Conservation (phyloP, 2,797 vertebrate species). For the Capromys pilorides region DNA sequence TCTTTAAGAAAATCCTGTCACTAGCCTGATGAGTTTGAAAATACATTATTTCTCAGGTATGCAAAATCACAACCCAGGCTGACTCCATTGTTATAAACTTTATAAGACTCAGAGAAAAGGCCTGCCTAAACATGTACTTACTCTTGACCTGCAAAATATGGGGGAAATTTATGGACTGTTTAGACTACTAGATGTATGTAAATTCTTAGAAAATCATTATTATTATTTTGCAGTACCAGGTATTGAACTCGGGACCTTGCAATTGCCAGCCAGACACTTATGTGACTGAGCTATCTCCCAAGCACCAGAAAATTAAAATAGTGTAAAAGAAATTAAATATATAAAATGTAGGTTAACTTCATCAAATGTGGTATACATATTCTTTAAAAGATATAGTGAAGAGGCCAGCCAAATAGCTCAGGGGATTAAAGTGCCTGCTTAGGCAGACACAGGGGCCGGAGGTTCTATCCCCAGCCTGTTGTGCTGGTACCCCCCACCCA, state of each 20-base stretch:
- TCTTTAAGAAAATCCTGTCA: background rate
- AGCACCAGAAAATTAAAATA: background rate
- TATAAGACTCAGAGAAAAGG: background rate
- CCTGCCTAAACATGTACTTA: background rate
- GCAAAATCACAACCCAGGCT: background rate
- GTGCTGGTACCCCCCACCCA: no score
- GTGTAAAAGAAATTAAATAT: background rate
- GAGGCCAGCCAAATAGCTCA: no score
- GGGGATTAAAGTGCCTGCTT: no score
- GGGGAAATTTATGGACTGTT: background rate
- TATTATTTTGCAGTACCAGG: no score
- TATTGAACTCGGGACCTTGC: no score
- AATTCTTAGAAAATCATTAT: background rate
- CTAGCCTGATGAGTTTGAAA: background rate
- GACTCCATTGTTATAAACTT: background rate
- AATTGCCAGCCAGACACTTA: no score
- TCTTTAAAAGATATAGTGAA: background rate
- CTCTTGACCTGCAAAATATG: background rate
- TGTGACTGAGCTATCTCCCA: no score
- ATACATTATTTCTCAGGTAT: background rate
- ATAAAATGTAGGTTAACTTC: background rate
- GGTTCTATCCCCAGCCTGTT: no score
- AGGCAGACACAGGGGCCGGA: no score
- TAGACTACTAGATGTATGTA: background rate
- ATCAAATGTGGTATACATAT: background rate